Evolutionary conservation across 2,113 vertebrate genomes (phyloP), one percentile per base, ranked within the genome.

Genomic region (Pedionomus torquatus): DNA sequence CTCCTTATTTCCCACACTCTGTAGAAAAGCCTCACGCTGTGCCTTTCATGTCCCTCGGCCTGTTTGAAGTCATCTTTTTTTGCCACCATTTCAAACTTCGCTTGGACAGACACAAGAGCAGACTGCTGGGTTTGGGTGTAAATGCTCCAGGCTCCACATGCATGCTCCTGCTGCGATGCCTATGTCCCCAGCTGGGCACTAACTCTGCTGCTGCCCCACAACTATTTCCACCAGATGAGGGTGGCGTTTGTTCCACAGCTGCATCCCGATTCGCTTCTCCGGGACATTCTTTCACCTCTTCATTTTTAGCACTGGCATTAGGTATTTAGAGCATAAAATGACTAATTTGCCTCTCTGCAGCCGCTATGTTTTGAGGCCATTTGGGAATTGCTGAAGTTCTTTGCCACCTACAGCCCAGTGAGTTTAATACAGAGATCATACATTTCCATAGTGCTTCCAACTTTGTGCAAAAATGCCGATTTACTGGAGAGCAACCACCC

Each of bases 231-330:
- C 46, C 41, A 65, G 15, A 21, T 37, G 76, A 90, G 89, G 72
- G 86, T 55, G 61, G 68, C 63, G 46, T 54, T 69, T 77, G 80
- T 30, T 96, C 97, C 70, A 19, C 30, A 13, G 55, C n/a, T 44
- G 20, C 87, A 79, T 96, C 91, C 81, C 30, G 69, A 87, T 97
- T 91, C 12, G 33, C 95, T 96, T 95, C 95, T 96, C 81, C 52
- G 69, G 74, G 94, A 80, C 51, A n/a, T 86, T 85, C 95, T 91
- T 94, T 82, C 74, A 49, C 41, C 63, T 83, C 69, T 82, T 94
- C 93, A 83, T 97, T 97, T 97, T 96, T 93, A 95, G 93, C 83
- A 57, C 51, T 55, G 54, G 33, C 82, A 72, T 94, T 74, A 91
- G 91, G 84, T 57, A 88, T 95, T 80, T 80, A 92, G 91, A 95